Percentiles rank a stretch among this genome's conserved stretches.
Evolutionary conservation across 1,140 invertebrate species (phyloP).

Genomic region (Solenopsis invicta): DNA sequence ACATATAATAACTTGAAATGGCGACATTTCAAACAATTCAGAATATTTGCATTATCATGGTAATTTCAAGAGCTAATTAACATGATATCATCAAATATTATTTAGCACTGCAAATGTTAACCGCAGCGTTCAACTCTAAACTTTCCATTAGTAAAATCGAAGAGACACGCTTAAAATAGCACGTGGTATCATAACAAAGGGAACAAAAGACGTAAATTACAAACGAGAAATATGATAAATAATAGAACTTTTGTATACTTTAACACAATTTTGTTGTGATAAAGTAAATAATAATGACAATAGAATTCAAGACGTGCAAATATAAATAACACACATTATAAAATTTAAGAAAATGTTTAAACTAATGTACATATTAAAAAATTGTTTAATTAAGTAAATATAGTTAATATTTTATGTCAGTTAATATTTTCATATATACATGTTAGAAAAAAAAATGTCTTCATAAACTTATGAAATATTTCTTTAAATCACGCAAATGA

Average conservation of each 20-base stretch:
- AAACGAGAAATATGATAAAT: neutral
- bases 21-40: neutral
- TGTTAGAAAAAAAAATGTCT: no score
- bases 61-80: constrained; percentile 32
- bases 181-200: neutral
- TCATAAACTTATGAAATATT: no score
- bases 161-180: neutral
- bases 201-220: neutral
- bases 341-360: neutral
- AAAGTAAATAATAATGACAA: neutral
- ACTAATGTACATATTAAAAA: neutral
- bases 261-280: neutral
- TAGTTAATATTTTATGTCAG: no score
- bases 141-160: neutral
- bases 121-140: neutral
- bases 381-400: no score
- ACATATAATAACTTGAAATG: constrained; percentile 8
- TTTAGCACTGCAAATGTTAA: constrained; percentile 1
- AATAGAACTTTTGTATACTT: neutral
- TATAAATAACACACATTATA: neutral
- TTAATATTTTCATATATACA: no score
- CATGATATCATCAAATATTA: neutral
- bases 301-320: neutral
- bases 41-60: constrained; percentile 1
- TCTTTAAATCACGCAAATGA: no score